A percentile compares a stretch with the other conserved stretches of the same genome.
Conservation (phyloP, 2,797 vertebrate species). For the Sebastes iracundus region DNA sequence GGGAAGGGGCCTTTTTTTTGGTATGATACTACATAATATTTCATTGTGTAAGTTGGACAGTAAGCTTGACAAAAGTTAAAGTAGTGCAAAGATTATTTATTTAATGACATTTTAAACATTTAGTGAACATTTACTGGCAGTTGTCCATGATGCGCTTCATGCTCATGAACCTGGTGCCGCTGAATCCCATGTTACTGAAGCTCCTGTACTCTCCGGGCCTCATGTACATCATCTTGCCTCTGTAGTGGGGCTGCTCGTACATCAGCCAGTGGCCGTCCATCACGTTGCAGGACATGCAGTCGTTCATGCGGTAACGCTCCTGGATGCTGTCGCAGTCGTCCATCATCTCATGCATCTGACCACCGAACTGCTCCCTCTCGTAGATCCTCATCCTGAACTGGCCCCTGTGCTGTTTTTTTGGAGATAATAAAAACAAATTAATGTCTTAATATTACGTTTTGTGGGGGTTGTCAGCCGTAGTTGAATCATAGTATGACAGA, state of each 20-base stretch:
- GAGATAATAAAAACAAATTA: not conserved
- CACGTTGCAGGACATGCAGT: slow-evolving; percentile 70
- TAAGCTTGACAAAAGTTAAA: too few species aligned
- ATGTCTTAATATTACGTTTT: not conserved
- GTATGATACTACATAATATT: too few species aligned
- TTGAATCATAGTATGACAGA: too few species aligned
- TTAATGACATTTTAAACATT: not conserved
- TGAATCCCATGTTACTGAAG: slow-evolving; percentile 72
- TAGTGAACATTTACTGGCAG: slow-evolving; percentile 23
- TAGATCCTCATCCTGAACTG: slow-evolving; percentile 65
- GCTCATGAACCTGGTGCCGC: slow-evolving; percentile 66
- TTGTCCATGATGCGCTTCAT: slow-evolving; percentile 69
- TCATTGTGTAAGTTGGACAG: too few species aligned
- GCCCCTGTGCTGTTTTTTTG: slow-evolving; percentile 57
- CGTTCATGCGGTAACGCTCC: slow-evolving; percentile 66
- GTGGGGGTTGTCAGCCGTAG: accelerated
- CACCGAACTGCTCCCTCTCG: slow-evolving; percentile 65
- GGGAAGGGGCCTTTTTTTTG: not conserved
- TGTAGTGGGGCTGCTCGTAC: slow-evolving; percentile 75
- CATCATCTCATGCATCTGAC: slow-evolving; percentile 54
- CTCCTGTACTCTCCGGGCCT: slow-evolving; percentile 75
- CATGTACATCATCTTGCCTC: slow-evolving; percentile 74
- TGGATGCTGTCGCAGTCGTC: slow-evolving; percentile 71
- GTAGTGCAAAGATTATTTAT: too few species aligned
- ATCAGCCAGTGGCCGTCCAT: slow-evolving; percentile 73